Percentiles rank a stretch among this genome's conserved stretches.
Evolutionary conservation across 2,113 vertebrate genomes (phyloP).

Genomic region (Natator depressus): DNA sequence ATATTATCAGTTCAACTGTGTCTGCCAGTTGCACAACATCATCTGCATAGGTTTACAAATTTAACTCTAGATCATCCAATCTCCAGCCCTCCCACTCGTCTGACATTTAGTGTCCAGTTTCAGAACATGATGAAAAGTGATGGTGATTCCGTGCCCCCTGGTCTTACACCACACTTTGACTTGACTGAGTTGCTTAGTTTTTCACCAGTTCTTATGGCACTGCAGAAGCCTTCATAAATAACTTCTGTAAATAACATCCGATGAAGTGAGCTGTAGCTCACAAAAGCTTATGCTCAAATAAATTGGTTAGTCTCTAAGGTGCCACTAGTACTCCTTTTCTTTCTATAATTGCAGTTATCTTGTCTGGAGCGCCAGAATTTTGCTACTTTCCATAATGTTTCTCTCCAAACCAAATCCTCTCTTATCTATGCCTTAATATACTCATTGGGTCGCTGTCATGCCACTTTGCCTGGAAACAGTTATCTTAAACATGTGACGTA

Average conservation of each 20-base stretch:
- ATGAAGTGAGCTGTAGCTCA: no score
- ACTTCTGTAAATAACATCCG: neutral
- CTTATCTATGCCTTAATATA: slow-evolving; percentile 25
- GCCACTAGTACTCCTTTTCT: no score
- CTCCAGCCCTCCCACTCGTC: neutral
- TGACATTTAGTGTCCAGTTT: neutral
- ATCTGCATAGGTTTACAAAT: neutral
- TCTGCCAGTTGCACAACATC: neutral
- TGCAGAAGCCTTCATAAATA: neutral
- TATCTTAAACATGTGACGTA: neutral
- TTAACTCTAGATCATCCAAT: neutral
- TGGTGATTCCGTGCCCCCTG: neutral
- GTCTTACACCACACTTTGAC: neutral
- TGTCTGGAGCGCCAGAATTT: neutral
- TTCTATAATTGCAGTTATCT: neutral
- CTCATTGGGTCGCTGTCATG: neutral
- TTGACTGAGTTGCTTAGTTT: neutral
- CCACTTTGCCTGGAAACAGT: slow-evolving; percentile 53
- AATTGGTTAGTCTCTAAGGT: no score
- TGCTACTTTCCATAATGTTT: neutral
- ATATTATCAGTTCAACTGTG: neutral
- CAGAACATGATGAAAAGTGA: neutral
- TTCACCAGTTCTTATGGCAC: neutral
- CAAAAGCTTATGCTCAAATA: no score
- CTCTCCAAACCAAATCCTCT: neutral